phyloP scores from a whole-genome alignment of 2,113 vertebrate genomes.

The Cololabis saira region DNA sequence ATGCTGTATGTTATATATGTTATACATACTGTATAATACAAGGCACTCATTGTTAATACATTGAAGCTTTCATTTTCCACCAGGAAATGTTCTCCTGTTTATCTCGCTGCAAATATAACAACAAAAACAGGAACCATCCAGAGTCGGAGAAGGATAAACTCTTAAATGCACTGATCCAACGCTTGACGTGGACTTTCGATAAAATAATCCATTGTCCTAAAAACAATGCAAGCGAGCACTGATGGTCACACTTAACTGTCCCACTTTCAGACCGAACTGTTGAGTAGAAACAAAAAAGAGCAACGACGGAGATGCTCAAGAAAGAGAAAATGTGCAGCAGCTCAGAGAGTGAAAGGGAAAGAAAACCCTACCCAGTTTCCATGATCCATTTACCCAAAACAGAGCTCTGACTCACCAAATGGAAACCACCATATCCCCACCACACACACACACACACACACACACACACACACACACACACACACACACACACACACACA shows the following conservation, averaged over 20 bases:
- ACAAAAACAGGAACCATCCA: no score
- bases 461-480: slow-evolving; percentile 14
- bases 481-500: neutral
- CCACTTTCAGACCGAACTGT: no score
- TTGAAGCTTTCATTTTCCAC: no score
- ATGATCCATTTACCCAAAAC: slow-evolving; percentile 41
- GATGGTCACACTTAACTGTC: neutral
- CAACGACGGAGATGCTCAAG: neutral
- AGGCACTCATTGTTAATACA: no score
- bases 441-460: neutral
- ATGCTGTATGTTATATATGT: no score
- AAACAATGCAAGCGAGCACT: neutral
- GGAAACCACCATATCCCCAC: slow-evolving; percentile 51
- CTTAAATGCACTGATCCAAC: no score
- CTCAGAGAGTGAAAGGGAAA: neutral
- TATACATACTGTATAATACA: no score
- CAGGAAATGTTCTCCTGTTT: no score
- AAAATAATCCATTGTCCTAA: neutral
- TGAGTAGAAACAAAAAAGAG: neutral
- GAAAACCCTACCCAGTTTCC: slow-evolving; percentile 49
- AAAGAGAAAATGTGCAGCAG: neutral
- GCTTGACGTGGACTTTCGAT: neutral
- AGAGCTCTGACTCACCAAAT: slow-evolving; percentile 45
- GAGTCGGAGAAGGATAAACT: no score
- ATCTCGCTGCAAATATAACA: no score